Base-by-base conservation (phyloP, 2,888 invertebrate genomes). In the Diogma glabrata region DNA sequence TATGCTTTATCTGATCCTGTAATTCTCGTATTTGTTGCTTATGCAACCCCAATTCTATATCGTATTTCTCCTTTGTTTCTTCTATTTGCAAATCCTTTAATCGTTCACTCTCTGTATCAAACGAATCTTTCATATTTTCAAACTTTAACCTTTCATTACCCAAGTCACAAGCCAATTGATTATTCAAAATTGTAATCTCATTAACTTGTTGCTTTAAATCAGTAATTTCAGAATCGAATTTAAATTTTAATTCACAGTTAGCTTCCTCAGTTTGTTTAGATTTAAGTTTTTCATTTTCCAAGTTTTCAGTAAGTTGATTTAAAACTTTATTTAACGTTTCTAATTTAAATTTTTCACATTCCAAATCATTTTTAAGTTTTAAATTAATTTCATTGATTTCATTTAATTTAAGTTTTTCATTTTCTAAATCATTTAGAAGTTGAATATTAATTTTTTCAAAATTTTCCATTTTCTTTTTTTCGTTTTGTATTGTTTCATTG, bases 241-340 rank as follows among this genome's bases (percentile, higher is more conserved):
- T 14, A 3, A 14, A 14, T 22, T 43, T n/a, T n/a, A 22, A 43
- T 43, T 22, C 6, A 22, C 14, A 8, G 14, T 22, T 43, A 43
- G n/a, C 23, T 43, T 43, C 22, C 23, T 43, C 43, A 1, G 23
- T n/a, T 14, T 14, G n/a, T 22, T 22, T 20, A 7, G 14, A 43
- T 43, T 43, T 43, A n/a, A 14, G 14, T 43, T 43, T 43, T 20
- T 22, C 43, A 7, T 43, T 20, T 7, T 43, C 43, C 23, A 43
- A 43, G 14, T 43, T 23, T 22, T n/a, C 23, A 1, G 23, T 43
- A 1, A 43, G 43, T 43, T 43, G 43, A 23, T n/a, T n/a, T n/a
- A n/a, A n/a, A n/a, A n/a, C 43, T 22, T 22, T 12, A 3, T 3
- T n/a, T 14, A 43, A 22, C 6, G 4, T n/a, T n/a, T 43, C 22